Conservation (phyloP, 2,113 vertebrate species). For the Ageneiosus marmoratus region DNA sequence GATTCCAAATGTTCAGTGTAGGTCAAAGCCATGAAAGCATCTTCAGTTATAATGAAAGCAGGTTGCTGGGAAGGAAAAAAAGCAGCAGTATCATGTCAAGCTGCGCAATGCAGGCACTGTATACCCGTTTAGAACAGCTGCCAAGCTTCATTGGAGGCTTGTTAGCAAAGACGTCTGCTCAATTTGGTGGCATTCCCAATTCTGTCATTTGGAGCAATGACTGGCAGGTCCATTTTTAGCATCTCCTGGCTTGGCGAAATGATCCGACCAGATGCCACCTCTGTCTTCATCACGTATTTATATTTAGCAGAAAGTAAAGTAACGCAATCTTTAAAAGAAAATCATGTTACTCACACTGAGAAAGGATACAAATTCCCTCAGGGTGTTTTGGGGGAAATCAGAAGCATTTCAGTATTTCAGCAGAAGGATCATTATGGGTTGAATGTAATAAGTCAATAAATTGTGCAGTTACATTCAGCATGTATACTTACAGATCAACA, state of each 20-base stretch:
- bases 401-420: background rate
- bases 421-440: background rate
- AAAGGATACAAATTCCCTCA: slow-evolving; percentile 7
- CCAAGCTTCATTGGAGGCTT: slow-evolving; percentile 45
- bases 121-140: slow-evolving; percentile 43
- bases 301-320: slow-evolving; percentile 44
- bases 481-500: background rate
- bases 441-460: background rate
- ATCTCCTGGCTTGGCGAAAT: slow-evolving; percentile 20
- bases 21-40: slow-evolving; percentile 10
- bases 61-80: background rate
- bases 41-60: background rate
- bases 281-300: slow-evolving; percentile 43
- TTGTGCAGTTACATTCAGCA: background rate
- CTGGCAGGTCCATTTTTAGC: slow-evolving; percentile 53
- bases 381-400: background rate
- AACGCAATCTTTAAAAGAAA: slow-evolving; percentile 28
- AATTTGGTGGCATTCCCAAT: slow-evolving; percentile 32
- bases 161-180: slow-evolving; percentile 41
- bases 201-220: slow-evolving; percentile 50
- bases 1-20: background rate
- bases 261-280: slow-evolving; percentile 51
- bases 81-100: background rate
- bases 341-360: slow-evolving; percentile 42
- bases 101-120: slow-evolving; percentile 9